Evolutionary conservation across 2,113 vertebrate genomes (phyloP).

Genomic region (Seriola aureovittata): DNA sequence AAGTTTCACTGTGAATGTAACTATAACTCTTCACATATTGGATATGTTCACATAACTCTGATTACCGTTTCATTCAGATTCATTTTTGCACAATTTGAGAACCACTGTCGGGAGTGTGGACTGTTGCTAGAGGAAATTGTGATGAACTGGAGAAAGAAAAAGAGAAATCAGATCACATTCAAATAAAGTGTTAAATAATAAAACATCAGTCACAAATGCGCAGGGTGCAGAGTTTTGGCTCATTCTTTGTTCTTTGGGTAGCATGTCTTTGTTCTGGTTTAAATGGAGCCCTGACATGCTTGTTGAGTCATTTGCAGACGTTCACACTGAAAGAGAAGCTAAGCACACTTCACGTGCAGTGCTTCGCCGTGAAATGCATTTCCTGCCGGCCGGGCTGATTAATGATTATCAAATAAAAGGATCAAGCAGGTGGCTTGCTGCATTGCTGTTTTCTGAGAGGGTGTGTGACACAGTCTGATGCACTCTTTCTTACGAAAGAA

Average conservation of each 20-base stretch:
- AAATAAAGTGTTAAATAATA: neutral
- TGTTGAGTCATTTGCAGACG: conserved; percentile 6
- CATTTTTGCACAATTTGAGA: neutral
- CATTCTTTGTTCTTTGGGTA: conserved; percentile 1
- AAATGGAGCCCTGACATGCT: conserved; percentile 19
- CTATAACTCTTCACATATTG: conserved; percentile 28
- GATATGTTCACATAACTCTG: neutral
- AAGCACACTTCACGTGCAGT: neutral
- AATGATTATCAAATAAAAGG: neutral
- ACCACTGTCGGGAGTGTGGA: neutral
- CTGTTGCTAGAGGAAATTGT: neutral
- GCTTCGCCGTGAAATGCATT: neutral
- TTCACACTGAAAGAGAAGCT: conserved; percentile 1
- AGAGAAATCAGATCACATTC: neutral
- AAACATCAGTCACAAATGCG: neutral
- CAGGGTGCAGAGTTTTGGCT: neutral
- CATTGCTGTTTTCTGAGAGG: neutral
- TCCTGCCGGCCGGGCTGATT: neutral
- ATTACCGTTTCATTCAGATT: neutral
- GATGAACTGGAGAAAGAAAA: neutral
- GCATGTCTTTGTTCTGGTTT: conserved; percentile 22
- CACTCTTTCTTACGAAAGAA: neutral
- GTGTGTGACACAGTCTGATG: neutral
- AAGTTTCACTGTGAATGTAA: neutral
- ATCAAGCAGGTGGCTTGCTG: conserved; percentile 2